Conservation (phyloP, 1,140 invertebrate genomes). For the Psilanteris sp. region DNA sequence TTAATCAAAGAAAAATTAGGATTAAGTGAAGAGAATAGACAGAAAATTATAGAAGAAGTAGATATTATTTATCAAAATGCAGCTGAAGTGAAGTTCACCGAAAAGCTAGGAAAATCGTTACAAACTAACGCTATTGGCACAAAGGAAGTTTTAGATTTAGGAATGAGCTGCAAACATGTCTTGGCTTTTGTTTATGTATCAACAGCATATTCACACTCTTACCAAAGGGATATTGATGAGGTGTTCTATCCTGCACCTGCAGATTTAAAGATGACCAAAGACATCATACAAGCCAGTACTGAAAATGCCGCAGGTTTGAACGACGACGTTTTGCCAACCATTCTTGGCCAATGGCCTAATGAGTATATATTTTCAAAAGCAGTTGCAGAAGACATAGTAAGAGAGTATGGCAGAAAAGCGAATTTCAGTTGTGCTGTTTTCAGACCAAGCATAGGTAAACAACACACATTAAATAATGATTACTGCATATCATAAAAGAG, state of each 20-base stretch:
- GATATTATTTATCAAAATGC: slow-evolving; percentile 92
- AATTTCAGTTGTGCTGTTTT: slow-evolving; percentile 82
- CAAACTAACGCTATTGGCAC: slow-evolving; percentile 83
- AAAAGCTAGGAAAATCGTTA: slow-evolving; percentile 85
- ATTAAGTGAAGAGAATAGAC: slow-evolving; percentile 82
- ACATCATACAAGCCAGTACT: slow-evolving; percentile 72
- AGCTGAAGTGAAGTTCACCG: slow-evolving; percentile 92
- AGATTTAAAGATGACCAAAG: slow-evolving; percentile 76
- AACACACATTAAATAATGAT: too few species aligned
- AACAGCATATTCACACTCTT: slow-evolving; percentile 70
- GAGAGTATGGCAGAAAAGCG: slow-evolving; percentile 76
- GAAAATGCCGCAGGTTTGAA: slow-evolving; percentile 53
- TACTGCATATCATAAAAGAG: too few species aligned
- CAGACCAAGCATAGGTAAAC: slow-evolving; percentile 82
- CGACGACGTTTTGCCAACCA: slow-evolving; percentile 69
- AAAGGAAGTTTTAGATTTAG: slow-evolving; percentile 83
- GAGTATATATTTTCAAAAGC: slow-evolving; percentile 83
- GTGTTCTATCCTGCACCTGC: slow-evolving; percentile 78
- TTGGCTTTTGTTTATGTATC: slow-evolving; percentile 68
- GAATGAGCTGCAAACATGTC: slow-evolving; percentile 81
- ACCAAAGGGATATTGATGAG: slow-evolving; percentile 80
- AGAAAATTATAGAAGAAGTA: slow-evolving; percentile 82
- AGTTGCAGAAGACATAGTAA: slow-evolving; percentile 82
- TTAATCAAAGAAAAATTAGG: slow-evolving; percentile 84
- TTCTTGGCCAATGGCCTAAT: slow-evolving; percentile 81